Conservation (phyloP, 2,113 vertebrate species). For the Halcyon senegalensis region DNA sequence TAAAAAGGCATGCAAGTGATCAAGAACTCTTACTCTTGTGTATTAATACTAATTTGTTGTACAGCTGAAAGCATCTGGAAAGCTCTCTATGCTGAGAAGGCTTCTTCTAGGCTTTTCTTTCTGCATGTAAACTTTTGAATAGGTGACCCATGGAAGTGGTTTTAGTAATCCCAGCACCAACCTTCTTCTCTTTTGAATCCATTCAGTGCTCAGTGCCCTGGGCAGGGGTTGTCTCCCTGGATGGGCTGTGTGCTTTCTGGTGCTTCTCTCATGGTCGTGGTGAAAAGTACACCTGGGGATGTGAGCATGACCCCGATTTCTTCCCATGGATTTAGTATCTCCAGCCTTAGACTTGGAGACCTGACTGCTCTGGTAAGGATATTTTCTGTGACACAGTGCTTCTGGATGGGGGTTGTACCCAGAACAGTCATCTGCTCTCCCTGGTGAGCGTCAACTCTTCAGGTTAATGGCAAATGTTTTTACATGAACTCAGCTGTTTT, state of each 20-base stretch:
- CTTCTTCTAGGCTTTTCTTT: not conserved
- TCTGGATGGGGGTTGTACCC: not conserved
- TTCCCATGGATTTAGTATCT: not conserved
- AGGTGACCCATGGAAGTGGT: not conserved
- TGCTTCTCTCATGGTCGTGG: not conserved
- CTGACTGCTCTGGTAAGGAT: not conserved
- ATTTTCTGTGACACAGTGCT: rapidly evolving
- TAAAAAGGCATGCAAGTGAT: not conserved
- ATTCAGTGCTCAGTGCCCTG: rapidly evolving
- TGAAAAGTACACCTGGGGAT: not conserved
- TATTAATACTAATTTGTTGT: not conserved
- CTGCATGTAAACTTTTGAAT: not conserved
- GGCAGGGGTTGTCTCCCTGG: not conserved
- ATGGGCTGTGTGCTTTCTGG: not conserved
- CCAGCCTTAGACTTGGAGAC: rapidly evolving
- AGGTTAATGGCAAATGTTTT: not conserved
- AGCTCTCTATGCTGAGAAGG: not conserved
- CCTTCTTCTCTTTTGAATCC: not conserved
- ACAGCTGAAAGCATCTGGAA: not conserved
- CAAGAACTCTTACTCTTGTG: not conserved
- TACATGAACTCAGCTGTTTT: not conserved
- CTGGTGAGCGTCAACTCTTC: rapidly evolving
- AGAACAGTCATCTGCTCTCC: rapidly evolving
- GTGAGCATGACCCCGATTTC: rapidly evolving
- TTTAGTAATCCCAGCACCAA: not conserved